Conservation (phyloP, 2,888 invertebrate species). For the Drosophila cognata region DNA sequence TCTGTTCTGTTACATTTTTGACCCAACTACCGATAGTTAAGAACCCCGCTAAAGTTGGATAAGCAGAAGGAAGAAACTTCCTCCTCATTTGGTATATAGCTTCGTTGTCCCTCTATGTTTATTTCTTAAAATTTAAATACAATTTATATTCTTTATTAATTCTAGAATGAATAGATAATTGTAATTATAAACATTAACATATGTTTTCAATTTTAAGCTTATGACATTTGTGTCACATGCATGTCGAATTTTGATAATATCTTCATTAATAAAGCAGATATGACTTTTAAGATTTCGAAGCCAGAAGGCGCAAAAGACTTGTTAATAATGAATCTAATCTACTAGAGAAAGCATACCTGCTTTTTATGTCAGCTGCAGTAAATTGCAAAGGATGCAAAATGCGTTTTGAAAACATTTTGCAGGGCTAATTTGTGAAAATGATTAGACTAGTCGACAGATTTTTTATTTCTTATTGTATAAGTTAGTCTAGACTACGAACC, state of each 20-base stretch:
- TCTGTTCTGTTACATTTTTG: background rate
- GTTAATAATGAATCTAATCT: background rate
- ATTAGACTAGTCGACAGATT: background rate
- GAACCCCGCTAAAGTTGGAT: background rate
- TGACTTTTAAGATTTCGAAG: background rate
- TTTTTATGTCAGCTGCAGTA: background rate
- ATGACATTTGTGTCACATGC: background rate
- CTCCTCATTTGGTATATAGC: background rate
- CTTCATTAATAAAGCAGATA: background rate
- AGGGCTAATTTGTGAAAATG: background rate
- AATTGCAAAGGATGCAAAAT: background rate
- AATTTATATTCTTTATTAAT: background rate
- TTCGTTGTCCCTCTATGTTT: background rate
- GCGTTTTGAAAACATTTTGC: no score
- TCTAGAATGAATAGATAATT: background rate
- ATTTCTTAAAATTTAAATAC: background rate
- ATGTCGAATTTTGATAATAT: background rate
- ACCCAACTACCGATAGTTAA: background rate
- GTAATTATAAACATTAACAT: background rate
- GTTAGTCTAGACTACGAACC: constrained; percentile 10
- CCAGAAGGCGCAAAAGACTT: background rate
- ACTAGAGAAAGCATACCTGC: no score
- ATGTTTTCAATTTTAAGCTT: background rate
- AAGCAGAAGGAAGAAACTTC: background rate
- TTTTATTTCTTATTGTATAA: background rate